phyloP scores from a whole-genome alignment of 2,888 invertebrate genomes.

The Cheilosia vulpina region DNA sequence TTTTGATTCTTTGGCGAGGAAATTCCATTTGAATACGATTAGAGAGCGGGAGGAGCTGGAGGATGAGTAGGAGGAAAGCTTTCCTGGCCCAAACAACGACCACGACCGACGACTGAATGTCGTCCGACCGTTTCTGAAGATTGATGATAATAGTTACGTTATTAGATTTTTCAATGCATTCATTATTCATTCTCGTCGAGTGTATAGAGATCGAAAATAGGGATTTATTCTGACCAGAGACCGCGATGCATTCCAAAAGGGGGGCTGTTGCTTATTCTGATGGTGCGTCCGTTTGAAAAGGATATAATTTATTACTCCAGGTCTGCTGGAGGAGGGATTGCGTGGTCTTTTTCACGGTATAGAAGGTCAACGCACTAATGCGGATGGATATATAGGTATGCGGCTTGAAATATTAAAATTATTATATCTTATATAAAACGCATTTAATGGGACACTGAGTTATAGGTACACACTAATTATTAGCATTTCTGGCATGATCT shows the following conservation, averaged over 20 bases:
- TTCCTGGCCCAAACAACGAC: not conserved
- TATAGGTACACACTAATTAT: constrained; percentile 25
- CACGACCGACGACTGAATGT: constrained; percentile 54
- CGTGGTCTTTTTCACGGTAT: too few species aligned
- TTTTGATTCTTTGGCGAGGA: constrained; percentile 22
- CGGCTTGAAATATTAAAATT: not conserved
- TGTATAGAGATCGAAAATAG: constrained; percentile 49
- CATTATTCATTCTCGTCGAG: constrained; percentile 64
- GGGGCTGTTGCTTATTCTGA: constrained; percentile 42
- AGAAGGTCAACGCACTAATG: too few species aligned
- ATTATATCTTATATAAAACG: not conserved
- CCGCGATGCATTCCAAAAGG: constrained; percentile 19
- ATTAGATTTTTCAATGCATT: constrained; percentile 74
- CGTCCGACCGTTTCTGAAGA: constrained; percentile 66
- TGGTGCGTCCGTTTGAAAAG: constrained; percentile 64
- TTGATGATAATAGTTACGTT: constrained; percentile 74
- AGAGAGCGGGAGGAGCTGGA: not conserved
- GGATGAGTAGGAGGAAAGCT: not conserved
- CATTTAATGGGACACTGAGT: constrained; percentile 11
- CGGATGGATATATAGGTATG: too few species aligned
- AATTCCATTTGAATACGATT: constrained; percentile 59
- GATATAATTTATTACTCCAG: constrained; percentile 63
- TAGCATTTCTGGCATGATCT: constrained; percentile 20
- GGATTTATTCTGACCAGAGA: constrained; percentile 22
- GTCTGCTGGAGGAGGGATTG: not conserved